Base-by-base conservation (phyloP, 2,888 invertebrate species). In the Helleia helle region DNA sequence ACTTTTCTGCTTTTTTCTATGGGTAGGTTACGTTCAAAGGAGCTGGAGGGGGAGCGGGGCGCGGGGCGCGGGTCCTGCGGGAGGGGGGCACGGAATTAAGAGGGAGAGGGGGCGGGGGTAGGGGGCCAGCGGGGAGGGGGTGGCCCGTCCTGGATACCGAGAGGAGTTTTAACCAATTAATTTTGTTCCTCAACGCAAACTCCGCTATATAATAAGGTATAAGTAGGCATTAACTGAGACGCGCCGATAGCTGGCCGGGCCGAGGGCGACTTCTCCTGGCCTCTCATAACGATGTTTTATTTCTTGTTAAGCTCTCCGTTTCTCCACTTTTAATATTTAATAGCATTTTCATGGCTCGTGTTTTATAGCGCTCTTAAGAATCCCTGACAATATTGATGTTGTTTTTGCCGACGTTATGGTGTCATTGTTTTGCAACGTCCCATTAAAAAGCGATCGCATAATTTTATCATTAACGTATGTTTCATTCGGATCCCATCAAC, bases 141-240 rank as follows among this genome's bases (percentile, higher is more conserved):
- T 51, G 60, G 71, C 69, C 76, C 76, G 74, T 83, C 83, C 75
- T 80, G 84, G 85, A 85, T 84, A 84, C 85, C 74, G 83, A 85
- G 86, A 86, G 86, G 86, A 86, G 86, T 86, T 86, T 86, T 86
- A 86, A 86, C 86, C 86, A 86, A 86, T 86, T 86, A 86, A 86
- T 86, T 86, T 86, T 86, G 86, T 85, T 86, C 86, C 86, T 85
- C 85, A 84, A 84, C 84, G 83, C 84, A 84, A 84, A 84, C 84
- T 84, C 76, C 71, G 84, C 83, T 81, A 83, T 84, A 83, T 81
- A 84, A 83, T 84, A 84, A 83, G 83, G 80, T 84, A 84, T 83
- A 83, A 84, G 84, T 83, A 84, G 84, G 79, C 81, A 80, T 83
- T 83, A 84, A 76, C 75, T 70, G 79, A 77, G 77, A 73, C 76